Base-by-base conservation (phyloP, 2,888 invertebrate species). In the Hydroisotoma schaefferi region DNA sequence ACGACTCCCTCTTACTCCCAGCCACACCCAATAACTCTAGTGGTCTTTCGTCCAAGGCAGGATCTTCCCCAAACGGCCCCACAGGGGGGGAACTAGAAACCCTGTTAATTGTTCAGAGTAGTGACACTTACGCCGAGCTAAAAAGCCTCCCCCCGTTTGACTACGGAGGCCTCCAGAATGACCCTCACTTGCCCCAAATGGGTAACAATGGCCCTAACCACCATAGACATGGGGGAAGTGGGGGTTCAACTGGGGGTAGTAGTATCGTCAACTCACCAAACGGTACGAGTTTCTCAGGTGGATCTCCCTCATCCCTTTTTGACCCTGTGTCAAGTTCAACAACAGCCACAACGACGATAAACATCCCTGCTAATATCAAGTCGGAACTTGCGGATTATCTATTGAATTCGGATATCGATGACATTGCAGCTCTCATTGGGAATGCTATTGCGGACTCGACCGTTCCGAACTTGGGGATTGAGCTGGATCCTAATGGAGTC, bases 381-480 rank as follows among this genome's bases (percentile, higher is more conserved):
- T 68, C 72, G 27, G 72, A 72, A 57, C 56, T 72, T 46, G 68
- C 68, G 4, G 72, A 72, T 28, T 72, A 70, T 47, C 67, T 72
- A 18, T 59, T 73, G 6, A 73, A 67, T 27, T 73, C 73, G n/a
- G 75, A 74, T 53, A 74, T 75, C 56, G 75, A 75, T 49, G 75
- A 75, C 63, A 73, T 75, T 51, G 75, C 75, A 4, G 73, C 74
- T 49, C 72, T 75, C 38, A 75, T 75, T 38, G 90, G 91, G 1
- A 90, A 89, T 2, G 90, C 91, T 58, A 90, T 92, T 72, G 91
- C 90, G 1, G 91, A 90, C 74, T 90, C 90, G 10, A 91, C 91
- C 1, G 89, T 89, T 37, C 86, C 87, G n/a, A 84, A 82, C 69
- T 81, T 82, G 59, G 77, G 76, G 2, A 83, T 84, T 22, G 80